Base-by-base conservation (phyloP, 2,797 vertebrate genomes). In the Chelidonichthys spinosus region DNA sequence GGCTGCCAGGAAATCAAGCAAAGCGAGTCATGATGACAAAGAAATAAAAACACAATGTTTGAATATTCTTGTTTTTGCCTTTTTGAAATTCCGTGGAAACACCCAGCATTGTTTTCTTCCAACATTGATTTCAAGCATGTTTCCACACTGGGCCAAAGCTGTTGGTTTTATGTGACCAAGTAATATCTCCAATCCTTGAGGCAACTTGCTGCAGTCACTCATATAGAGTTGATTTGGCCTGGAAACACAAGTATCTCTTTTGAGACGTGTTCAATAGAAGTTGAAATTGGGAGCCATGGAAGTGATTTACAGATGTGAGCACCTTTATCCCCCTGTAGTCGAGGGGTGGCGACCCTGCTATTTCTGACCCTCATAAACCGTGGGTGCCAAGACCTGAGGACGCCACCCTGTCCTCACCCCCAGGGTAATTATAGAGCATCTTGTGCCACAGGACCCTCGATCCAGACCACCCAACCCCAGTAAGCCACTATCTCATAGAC, bases 361-460 rank as follows among this genome's bases (percentile, higher is more conserved):
- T 95, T 93, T 93, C 89, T 76, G 85, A 92, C 79, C 82, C 77
- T 87, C 93, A 66, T 94, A 95, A 95, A 94, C 85, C 62, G 68
- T 72, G 84, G 84, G 91, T 87, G 92, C 91, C 91, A 88, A 92
- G 93, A 93, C 94, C 90, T 58, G 68, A 69, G 91, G 94, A 94
- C 94, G 94, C 94, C 94, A 90, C 87, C n/a, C 90, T 94, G 93
- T 95, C 93, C 89, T 93, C 91, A 92, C 89, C 79, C 87, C 61
- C 2, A 14, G 67, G 88, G 90, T 95, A 94, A 94, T 94, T 94
- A 93, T 95, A 95, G 95, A 90, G 91, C 76, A 63, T 87, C 87
- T 65, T 25, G 68, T 82, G 76, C 83, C 80, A 81, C 47, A 47
- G 79, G 79, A 84, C 74, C 64, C 83, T 77, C 64, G 17, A 68